Evolutionary conservation across 2,797 vertebrate species (phyloP), one percentile per base, ranked within the genome.

Genomic region (Chromis chromis): DNA sequence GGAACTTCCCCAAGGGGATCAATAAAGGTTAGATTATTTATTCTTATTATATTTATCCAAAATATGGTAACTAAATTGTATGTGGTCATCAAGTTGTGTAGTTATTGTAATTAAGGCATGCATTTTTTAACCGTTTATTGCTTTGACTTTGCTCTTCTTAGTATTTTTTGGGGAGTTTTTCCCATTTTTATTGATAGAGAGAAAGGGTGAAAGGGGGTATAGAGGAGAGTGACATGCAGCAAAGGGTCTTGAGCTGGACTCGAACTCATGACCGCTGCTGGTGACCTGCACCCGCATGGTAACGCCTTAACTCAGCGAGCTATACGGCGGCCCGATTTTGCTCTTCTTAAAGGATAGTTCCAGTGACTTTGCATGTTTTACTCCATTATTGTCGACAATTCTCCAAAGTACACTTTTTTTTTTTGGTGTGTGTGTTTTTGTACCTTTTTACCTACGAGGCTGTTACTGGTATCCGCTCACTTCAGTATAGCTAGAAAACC

Each of bases 371-470:
- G 31, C 17, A 19, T 9, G 4, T 69, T 81, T 60, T 3, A n/a
- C 24, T 74, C 46, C 65, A n/a, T 65, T 19, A n/a, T 39, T 46
- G 31, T 58, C 65, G 25, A 77, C 55, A 69, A 16, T 44, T 65
- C 64, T 48, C 7, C 31, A 70, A 53, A 75, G 60, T 48, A 9
- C 24, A 54, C 16, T 22, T 44, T 10, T 19, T 13, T 66, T 46
- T 8, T 19, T 19, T n/a, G 0, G 8, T 49, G 48, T 39, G 6
- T 46, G 25, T 53, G 54, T 27, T 33, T 58, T 82, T 59, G 44
- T 67, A 42, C n/a, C 33, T 56, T 53, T 74, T 56, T 49, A n/a
- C 61, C 69, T 65, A 57, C 33, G 25, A 58, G 61, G 48, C 42
- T 22, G 2, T 39, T 49, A 49, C 21, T 65, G 21, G 31, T 42